Conservation (phyloP, 1,140 invertebrate species). For the Planococcus citri region DNA sequence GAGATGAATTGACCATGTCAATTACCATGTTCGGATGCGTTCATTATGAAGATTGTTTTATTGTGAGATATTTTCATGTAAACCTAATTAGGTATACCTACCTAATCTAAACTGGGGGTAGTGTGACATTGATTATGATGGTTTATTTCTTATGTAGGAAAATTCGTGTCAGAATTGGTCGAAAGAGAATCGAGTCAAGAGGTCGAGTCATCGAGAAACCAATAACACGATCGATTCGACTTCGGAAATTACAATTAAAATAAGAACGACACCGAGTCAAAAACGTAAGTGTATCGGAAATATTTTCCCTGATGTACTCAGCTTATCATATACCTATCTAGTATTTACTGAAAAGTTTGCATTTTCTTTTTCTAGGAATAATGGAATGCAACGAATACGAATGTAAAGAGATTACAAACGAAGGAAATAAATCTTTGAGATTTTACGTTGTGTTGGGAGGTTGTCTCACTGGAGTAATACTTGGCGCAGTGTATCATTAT, state of each 20-base stretch:
- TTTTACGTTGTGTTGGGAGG: too few species aligned
- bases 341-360: too few species aligned
- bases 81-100: too few species aligned
- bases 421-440: too few species aligned
- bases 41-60: constrained; percentile 5
- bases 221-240: background rate
- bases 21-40: constrained; percentile 3
- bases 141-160: background rate
- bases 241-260: background rate
- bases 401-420: background rate
- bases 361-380: background rate
- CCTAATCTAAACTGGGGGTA: too few species aligned
- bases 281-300: background rate
- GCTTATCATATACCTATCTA: too few species aligned
- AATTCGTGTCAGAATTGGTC: background rate
- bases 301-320: too few species aligned
- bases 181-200: background rate
- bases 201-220: background rate
- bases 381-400: background rate
- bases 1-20: background rate
- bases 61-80: background rate
- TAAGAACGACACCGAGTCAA: background rate
- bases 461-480: too few species aligned
- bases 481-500: too few species aligned
- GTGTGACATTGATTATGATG: too few species aligned